Base-by-base conservation (phyloP, 92 coral and sea anemone species). In the Muricea muricata region DNA sequence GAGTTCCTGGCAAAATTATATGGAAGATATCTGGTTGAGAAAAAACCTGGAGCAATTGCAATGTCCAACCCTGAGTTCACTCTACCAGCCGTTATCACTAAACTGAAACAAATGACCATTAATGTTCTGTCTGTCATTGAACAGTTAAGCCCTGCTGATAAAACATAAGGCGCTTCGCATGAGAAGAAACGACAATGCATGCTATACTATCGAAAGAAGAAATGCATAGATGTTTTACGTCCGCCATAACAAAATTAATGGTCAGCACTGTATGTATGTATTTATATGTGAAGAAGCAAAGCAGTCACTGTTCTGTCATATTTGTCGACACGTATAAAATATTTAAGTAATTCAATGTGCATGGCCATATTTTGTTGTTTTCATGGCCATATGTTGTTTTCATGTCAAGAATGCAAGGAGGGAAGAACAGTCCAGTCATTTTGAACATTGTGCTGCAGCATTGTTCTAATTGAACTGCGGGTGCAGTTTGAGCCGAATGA, bases 91-190 rank as follows among this genome's bases (percentile, higher is more conserved):
- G 89, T 97, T 57, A 92, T 96, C 73, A 92, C 92, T 29, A 92
- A 97, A 70, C 91, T 97, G 9, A 94, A 91, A 94, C 98, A 96
- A 55, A 93, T 90, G 55, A 96, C 89, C 72, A 86, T 97, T 39
- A 70, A 78, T 57, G 25, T 78, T 24, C 55, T 78, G 12, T 78
- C 83, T 33, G 83, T 78, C n/a, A 78, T 78, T 28, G 83, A 78
- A 78, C 70, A 78, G 56, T 40, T 78, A 11, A 78, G 65, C 52
- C 83, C 83, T 29, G 83, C 76, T 35, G 76, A 70, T 42, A 37
- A 70, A 34, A 37, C 48, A 29, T 70, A 37, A 14, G 33, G 13
- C 13, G 56, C 10, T 68, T 35, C n/a, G n/a, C n/a, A n/a, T n/a
- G n/a, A n/a, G 26, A 29, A 33, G n/a, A 5, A 65, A 29, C 7